phyloP scores from a whole-genome alignment of 92 coral and sea anemone genomes.

The Anthopleura xanthogrammica region DNA sequence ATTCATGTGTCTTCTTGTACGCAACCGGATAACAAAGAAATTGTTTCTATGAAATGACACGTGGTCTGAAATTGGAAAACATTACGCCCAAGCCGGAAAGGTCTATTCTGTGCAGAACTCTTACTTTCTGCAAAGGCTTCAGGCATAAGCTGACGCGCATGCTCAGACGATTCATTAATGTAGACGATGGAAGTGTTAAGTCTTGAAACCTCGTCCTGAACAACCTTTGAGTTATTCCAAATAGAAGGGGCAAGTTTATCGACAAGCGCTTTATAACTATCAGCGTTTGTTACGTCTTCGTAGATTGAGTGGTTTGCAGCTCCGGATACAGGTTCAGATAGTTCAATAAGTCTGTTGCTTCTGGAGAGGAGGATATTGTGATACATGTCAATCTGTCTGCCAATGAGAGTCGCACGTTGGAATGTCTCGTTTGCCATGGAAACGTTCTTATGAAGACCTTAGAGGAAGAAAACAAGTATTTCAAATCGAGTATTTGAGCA shows the following conservation, averaged over 20 bases:
- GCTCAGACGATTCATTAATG: conserved; percentile 62
- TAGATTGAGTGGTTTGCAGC: conserved; percentile 38
- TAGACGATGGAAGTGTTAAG: conserved; percentile 52
- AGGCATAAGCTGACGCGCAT: conserved; percentile 49
- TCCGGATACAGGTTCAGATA: conserved; percentile 61
- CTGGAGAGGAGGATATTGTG: conserved; percentile 46
- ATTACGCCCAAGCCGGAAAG: no score
- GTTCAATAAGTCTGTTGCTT: conserved; percentile 39
- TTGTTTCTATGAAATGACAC: no score
- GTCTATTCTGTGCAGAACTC: not conserved
- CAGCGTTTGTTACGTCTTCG: conserved; percentile 27
- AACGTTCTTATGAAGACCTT: conserved; percentile 65
- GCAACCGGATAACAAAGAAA: no score
- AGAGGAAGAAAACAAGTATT: not conserved
- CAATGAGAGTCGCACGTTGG: conserved; percentile 38
- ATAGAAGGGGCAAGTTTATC: conserved; percentile 29
- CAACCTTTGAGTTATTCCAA: conserved; percentile 32
- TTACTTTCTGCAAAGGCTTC: conserved; percentile 56
- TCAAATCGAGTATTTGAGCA: not conserved
- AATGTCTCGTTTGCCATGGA: conserved; percentile 53
- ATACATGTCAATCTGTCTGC: conserved; percentile 47
- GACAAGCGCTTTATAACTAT: not conserved
- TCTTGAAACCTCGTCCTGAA: conserved; percentile 43
- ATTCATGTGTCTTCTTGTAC: no score
- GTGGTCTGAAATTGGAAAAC: no score